Evolutionary conservation across 2,797 vertebrate species (phyloP).

Genomic region (Pachyuromys duprasi): DNA sequence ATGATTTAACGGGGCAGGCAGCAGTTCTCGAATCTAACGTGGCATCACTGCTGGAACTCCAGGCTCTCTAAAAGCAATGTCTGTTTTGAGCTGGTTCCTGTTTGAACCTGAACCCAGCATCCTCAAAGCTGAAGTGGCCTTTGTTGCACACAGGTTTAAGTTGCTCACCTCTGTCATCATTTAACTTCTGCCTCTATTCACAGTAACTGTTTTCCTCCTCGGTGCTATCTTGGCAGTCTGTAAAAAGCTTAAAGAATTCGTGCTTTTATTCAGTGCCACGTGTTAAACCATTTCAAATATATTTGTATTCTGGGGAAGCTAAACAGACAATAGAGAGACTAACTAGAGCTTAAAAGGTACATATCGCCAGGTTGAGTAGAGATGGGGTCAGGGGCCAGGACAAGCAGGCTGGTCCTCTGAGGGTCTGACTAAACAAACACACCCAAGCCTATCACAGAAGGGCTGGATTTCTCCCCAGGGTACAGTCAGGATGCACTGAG

Average conservation of each 20-base stretch:
- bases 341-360: constrained; percentile 77
- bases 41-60: constrained; percentile 74
- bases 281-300: constrained; percentile 85
- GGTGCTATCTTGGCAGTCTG: constrained; percentile 85
- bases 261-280: constrained; percentile 84
- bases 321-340: constrained; percentile 80
- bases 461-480: neutral
- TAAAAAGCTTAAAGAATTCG: constrained; percentile 85
- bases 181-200: constrained; percentile 80
- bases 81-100: constrained; percentile 78
- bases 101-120: constrained; percentile 69
- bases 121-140: constrained; percentile 79
- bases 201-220: constrained; percentile 85
- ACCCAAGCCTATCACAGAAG: neutral
- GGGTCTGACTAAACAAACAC: neutral
- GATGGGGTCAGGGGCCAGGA: constrained; percentile 35
- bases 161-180: constrained; percentile 80
- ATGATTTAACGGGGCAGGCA: constrained; percentile 75
- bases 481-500: neutral
- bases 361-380: constrained; percentile 75
- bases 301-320: constrained; percentile 81
- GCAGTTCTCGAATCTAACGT: constrained; percentile 73
- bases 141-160: constrained; percentile 77
- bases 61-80: constrained; percentile 80
- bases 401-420: neutral